Evolutionary conservation across 1,140 invertebrate species (phyloP).

Genomic region (Geopemphigus sp.): DNA sequence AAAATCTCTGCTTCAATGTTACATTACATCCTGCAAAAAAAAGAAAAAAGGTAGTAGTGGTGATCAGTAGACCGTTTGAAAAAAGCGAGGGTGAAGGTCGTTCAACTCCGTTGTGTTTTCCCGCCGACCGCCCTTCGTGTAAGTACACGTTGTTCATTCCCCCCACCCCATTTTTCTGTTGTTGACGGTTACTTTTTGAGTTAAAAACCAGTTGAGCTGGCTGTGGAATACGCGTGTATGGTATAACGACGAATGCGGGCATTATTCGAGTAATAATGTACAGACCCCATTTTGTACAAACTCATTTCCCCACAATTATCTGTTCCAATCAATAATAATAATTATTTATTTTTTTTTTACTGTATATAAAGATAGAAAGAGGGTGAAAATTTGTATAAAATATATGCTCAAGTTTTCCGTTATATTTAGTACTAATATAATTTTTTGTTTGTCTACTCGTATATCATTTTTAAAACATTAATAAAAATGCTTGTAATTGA

Average conservation of each 20-base stretch:
- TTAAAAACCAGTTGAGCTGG: conserved; percentile 36
- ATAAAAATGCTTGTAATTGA: too few species aligned
- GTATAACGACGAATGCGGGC: conserved; percentile 16
- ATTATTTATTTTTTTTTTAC: neutral
- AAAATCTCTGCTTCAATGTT: conserved; percentile 20
- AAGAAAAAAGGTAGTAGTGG: neutral
- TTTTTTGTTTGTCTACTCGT: too few species aligned
- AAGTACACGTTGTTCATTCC: neutral
- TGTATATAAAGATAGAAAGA: neutral
- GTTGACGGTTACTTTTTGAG: conserved; percentile 26
- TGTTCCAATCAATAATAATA: conserved; percentile 35
- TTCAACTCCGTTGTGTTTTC: conserved; percentile 31
- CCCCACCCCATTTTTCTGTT: neutral
- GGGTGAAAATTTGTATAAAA: neutral
- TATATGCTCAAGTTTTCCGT: neutral
- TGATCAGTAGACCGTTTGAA: conserved; percentile 16
- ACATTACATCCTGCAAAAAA: neutral
- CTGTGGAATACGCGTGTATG: neutral
- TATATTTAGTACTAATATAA: too few species aligned
- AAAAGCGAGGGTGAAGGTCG: conserved; percentile 44
- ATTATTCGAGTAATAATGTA: conserved; percentile 27
- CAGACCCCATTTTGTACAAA: conserved; percentile 16
- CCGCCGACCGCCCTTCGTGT: neutral
- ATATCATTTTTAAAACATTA: too few species aligned
- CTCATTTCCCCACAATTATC: conserved; percentile 6